Percentiles rank a stretch among this genome's conserved stretches.
phyloP scores from a whole-genome alignment of 2,797 vertebrate genomes.

The Podargus strigoides region DNA sequence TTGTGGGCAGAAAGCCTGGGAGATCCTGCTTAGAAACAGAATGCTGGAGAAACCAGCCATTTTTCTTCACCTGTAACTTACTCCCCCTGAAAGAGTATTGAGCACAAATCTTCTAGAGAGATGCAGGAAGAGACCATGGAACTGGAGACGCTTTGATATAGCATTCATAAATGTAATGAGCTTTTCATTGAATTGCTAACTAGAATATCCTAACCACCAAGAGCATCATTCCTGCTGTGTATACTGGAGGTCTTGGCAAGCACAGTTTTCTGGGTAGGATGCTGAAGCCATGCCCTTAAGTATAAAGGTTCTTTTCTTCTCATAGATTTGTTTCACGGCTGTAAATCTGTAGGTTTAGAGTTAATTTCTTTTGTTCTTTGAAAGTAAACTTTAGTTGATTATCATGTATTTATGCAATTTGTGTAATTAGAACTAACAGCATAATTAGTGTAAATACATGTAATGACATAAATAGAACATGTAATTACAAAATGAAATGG shows the following conservation, averaged over 20 bases:
- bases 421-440: constrained; percentile 67
- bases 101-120: neutral
- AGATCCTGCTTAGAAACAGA: neutral
- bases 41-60: fast-evolving
- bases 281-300: neutral
- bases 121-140: neutral
- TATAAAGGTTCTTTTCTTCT: neutral
- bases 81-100: neutral
- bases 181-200: neutral
- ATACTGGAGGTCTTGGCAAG: neutral
- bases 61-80: neutral
- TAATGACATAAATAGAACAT: constrained; percentile 61
- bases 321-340: neutral
- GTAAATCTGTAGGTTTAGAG: constrained; percentile 9
- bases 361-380: constrained; percentile 65
- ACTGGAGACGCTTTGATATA: neutral
- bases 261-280: neutral
- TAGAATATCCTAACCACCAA: neutral
- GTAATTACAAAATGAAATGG: constrained; percentile 47
- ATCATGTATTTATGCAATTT: constrained; percentile 73
- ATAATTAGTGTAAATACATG: constrained; percentile 69
- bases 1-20: neutral
- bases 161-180: neutral
- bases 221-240: neutral
- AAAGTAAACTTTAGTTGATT: constrained; percentile 58